Evolutionary conservation across 2,113 vertebrate genomes (phyloP).

Genomic region (Rhinoderma darwinii): DNA sequence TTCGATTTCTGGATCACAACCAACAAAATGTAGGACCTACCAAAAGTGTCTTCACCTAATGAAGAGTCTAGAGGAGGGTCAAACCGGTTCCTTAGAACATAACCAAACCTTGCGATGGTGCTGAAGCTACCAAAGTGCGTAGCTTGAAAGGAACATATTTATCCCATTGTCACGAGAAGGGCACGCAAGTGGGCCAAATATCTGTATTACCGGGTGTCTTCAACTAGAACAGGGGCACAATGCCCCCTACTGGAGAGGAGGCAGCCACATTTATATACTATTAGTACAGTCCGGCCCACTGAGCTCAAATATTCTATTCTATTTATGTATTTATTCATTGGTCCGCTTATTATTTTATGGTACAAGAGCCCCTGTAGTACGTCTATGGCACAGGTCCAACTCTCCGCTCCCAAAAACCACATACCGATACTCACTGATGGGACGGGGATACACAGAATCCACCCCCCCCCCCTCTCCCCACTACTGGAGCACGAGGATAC

Average conservation of each 20-base stretch:
- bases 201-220: not conserved
- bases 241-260: not conserved
- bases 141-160: not conserved
- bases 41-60: not conserved
- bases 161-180: no score
- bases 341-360: not conserved
- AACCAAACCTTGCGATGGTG: conserved; percentile 15
- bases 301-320: conserved; percentile 8
- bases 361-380: not conserved
- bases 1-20: not conserved
- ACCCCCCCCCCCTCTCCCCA: not conserved
- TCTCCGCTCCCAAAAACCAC: not conserved
- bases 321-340: conserved; percentile 33
- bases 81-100: not conserved
- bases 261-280: not conserved
- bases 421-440: not conserved
- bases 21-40: no score
- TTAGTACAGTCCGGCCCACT: not conserved
- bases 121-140: conserved; percentile 9
- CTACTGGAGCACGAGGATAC: not conserved
- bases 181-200: not conserved
- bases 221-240: no score
- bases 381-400: not conserved
- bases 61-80: not conserved
- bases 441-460: not conserved